A percentile compares a stretch with the other conserved stretches of the same genome.
Conservation (phyloP, 2,113 vertebrate species). For the Spermophilus dauricus region DNA sequence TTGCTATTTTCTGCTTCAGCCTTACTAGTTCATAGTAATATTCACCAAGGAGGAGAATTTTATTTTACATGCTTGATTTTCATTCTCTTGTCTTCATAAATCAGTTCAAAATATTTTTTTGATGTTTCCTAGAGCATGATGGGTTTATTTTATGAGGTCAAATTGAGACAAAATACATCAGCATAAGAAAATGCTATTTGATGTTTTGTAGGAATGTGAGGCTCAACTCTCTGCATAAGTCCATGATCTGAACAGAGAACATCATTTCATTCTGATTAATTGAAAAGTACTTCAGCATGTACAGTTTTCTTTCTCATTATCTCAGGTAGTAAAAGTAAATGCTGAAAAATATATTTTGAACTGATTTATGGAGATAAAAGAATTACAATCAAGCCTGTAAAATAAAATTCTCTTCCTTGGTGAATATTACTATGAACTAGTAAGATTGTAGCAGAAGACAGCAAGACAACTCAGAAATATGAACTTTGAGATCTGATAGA, state of each 20-base stretch:
- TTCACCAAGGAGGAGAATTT: too few relatives aligned
- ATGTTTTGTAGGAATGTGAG: background rate
- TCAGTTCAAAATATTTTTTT: too few relatives aligned
- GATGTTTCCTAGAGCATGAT: too few relatives aligned
- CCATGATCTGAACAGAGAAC: background rate
- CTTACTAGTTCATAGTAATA: too few relatives aligned
- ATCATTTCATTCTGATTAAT: background rate
- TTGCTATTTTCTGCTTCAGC: too few relatives aligned
- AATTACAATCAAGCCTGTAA: background rate
- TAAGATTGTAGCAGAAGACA: background rate
- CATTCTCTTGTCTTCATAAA: too few relatives aligned
- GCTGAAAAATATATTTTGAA: background rate
- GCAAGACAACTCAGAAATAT: background rate
- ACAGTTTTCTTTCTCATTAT: background rate
- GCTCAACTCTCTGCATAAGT: background rate
- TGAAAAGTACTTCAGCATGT: background rate
- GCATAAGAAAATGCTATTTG: background rate
- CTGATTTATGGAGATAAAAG: background rate
- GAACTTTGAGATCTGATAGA: background rate
- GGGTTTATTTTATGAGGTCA: background rate
- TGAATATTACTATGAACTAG: background rate
- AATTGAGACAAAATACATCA: background rate
- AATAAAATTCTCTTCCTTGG: background rate
- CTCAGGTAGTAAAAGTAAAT: too few relatives aligned
- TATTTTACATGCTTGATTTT: too few relatives aligned